Evolutionary conservation across 2,888 invertebrate species (phyloP).

Genomic region (Cantharis lateralis): DNA sequence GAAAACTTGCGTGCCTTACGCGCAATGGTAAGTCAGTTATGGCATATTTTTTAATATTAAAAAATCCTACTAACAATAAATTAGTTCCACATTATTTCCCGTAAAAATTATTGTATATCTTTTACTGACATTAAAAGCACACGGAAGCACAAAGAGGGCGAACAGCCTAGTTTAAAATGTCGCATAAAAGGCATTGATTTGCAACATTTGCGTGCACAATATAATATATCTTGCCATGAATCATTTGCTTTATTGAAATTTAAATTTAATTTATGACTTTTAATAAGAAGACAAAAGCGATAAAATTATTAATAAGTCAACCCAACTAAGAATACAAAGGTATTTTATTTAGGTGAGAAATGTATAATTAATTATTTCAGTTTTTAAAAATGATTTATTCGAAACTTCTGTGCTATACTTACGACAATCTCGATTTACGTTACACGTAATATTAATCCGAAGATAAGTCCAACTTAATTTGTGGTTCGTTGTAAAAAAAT

Average conservation of each 20-base stretch:
- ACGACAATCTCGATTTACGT: background rate
- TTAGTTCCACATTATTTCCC: constrained; percentile 4
- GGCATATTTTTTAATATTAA: background rate
- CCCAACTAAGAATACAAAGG: background rate
- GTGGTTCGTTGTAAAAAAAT: background rate
- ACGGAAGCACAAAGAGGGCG: background rate
- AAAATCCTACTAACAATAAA: background rate
- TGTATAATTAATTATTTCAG: background rate
- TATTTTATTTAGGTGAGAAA: background rate
- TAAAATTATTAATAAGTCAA: constrained; percentile 11
- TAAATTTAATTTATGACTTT: constrained; percentile 16
- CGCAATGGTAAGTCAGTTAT: background rate
- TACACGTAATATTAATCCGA: background rate
- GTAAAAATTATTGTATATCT: background rate
- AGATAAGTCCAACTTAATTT: background rate
- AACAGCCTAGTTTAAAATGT: constrained; percentile 8
- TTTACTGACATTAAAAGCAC: background rate
- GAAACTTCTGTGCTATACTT: background rate
- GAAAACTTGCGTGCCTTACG: background rate
- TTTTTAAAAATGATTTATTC: background rate
- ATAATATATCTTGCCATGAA: constrained; percentile 17
- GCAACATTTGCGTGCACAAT: constrained; percentile 18
- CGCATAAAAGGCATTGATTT: constrained; percentile 17
- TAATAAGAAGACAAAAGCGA: constrained; percentile 17
- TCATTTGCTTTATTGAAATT: constrained; percentile 14